Conservation (phyloP, 2,113 vertebrate species). For the Colistium nudipinnis region DNA sequence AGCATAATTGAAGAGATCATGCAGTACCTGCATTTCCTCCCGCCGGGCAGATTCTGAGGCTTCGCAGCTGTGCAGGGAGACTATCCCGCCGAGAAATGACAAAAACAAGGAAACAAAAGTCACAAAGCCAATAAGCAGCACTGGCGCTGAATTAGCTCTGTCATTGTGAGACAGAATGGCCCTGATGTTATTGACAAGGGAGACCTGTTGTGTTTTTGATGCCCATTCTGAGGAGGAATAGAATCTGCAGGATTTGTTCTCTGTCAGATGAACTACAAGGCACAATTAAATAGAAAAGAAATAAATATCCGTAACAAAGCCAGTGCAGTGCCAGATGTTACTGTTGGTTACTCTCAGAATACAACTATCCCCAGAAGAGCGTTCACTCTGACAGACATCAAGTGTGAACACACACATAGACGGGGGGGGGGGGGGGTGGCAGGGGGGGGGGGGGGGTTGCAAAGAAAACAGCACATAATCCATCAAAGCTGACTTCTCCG, state of each 20-base stretch:
- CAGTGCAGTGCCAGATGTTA: slow-evolving; percentile 69
- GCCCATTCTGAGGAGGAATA: slow-evolving; percentile 56
- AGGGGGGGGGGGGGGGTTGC: too few species aligned
- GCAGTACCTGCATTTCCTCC: slow-evolving; percentile 69
- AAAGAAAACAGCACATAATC: slow-evolving; percentile 50
- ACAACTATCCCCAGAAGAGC: slow-evolving; percentile 54
- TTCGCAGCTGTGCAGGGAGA: slow-evolving; percentile 74
- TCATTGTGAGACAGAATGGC: slow-evolving; percentile 75
- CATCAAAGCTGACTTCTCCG: slow-evolving; percentile 63
- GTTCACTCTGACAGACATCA: slow-evolving; percentile 60
- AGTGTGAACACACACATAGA: slow-evolving; percentile 25
- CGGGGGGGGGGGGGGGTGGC: not conserved
- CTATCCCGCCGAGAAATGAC: slow-evolving; percentile 66
- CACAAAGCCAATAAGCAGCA: slow-evolving; percentile 70
- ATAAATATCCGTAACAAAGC: slow-evolving; percentile 65
- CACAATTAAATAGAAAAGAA: slow-evolving; percentile 67
- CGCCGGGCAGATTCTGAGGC: slow-evolving; percentile 64
- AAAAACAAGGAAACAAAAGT: slow-evolving; percentile 69
- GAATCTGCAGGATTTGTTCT: slow-evolving; percentile 33
- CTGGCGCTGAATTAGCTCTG: slow-evolving; percentile 72
- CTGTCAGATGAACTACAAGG: slow-evolving; percentile 64
- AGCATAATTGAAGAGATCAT: slow-evolving; percentile 70
- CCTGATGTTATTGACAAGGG: slow-evolving; percentile 70
- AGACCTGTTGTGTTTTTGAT: slow-evolving; percentile 65
- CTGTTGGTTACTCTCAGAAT: slow-evolving; percentile 54